Evolutionary conservation across 92 coral and sea anemone species (phyloP), one percentile per base, ranked within the genome.

Genomic region (Epizoanthus stellaris): DNA sequence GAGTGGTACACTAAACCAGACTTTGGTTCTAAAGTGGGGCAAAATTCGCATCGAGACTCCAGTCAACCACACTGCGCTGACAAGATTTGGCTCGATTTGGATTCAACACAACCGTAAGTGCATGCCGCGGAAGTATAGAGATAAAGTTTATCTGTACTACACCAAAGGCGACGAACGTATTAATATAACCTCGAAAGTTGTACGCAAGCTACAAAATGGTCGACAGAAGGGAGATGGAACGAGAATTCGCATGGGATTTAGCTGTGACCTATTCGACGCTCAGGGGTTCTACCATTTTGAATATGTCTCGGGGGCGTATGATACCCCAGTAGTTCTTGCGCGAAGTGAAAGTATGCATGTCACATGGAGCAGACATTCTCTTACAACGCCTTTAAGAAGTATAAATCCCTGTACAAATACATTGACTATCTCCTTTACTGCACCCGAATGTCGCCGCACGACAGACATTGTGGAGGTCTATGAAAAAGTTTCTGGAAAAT

Each of bases 21-120:
- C 90, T 7, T 53, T 89, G 91, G 53, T 70, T 21, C 77, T 97
- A 12, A 81, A 89, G 68, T 89, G 95, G 92, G 95, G 95, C 68
- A 73, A 79, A 23, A 86, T 94, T 71, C 77, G 80, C 61, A 79
- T 97, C 39, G 91, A 86, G 7, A 83, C 94, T 21, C 97, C 98
- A 43, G 52, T 73, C 59, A 93, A 93, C 82, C 98, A 97, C 92
- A 97, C 99, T 43, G 95, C 98, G 47, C 77, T 97, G 79, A 94
- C 94, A 47, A 90, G 88, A 58, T 91, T 95, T 34, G 91, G 92
- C 15, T 89, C 92, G 4, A 89, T 94, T 70, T 91, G 98, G 97
- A 88, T 97, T 54, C 88, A 87, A 11, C 98, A 97, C 79, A 75
- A 93, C 49, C 91, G 94, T 52, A 77, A 86, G 40, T 97, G 99